phyloP scores from a whole-genome alignment of 2,113 vertebrate species.

The Rhegmatorhina hoffmannsi region DNA sequence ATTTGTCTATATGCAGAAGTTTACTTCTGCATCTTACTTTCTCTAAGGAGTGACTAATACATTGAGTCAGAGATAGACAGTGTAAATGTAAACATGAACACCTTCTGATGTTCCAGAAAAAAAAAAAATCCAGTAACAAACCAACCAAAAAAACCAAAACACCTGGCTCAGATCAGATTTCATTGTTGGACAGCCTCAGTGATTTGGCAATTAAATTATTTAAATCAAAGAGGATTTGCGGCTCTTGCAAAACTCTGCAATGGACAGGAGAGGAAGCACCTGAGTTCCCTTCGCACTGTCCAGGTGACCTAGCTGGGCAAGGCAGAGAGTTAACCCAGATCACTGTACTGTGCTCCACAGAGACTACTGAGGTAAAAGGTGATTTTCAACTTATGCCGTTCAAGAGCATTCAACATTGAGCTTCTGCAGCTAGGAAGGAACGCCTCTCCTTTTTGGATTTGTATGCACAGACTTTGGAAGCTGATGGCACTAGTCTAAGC shows the following conservation, averaged over 20 bases:
- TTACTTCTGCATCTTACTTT: not conserved
- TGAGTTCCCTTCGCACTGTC: not conserved
- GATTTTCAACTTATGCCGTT: not conserved
- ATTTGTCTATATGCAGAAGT: not conserved
- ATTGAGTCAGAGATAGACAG: not conserved
- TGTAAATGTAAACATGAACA: not conserved
- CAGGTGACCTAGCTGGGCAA: fast-evolving
- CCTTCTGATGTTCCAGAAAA: not conserved
- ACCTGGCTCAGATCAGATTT: not conserved
- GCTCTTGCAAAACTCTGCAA: not conserved
- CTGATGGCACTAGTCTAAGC: not conserved
- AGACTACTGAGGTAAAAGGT: not conserved
- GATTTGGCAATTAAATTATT: not conserved
- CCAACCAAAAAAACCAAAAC: not conserved
- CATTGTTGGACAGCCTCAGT: not conserved
- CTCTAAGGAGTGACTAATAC: not conserved
- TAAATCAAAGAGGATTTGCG: not conserved
- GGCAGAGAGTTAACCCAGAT: not conserved
- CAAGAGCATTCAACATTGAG: fast-evolving
- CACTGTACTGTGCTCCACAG: not conserved
- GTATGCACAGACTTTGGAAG: not conserved
- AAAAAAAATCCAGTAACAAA: not conserved
- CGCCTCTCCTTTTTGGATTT: not conserved
- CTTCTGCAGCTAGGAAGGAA: not conserved
- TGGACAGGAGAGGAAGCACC: not conserved